These are phyloP conservation scores for Lasioglossum figueresi DNA, from an alignment of 2,888 invertebrate genomes.

Conservation along the genomic window DNA sequence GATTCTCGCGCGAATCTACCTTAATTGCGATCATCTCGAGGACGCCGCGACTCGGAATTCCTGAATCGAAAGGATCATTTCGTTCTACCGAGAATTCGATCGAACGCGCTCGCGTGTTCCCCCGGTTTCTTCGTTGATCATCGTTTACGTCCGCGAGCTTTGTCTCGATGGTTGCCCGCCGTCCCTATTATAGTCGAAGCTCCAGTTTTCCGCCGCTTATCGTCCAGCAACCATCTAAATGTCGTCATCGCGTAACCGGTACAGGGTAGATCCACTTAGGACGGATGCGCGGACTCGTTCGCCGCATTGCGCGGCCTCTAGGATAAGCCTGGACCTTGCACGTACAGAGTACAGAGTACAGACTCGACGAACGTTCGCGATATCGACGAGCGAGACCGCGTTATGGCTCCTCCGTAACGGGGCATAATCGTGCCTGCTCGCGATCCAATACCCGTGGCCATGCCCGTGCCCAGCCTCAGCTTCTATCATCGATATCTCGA, in stretches of 20 bases:
- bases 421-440: constrained; percentile 35
- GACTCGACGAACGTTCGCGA: constrained; percentile 41
- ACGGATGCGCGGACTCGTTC: constrained; percentile 54
- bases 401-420: constrained; percentile 28
- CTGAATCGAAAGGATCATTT: neutral
- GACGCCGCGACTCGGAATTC: neutral
- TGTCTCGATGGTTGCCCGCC: constrained; percentile 15
- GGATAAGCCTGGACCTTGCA: constrained; percentile 49
- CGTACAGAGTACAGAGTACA: constrained; percentile 23
- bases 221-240: constrained; percentile 70
- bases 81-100: neutral
- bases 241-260: constrained; percentile 72
- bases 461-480: constrained; percentile 1
- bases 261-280: constrained; percentile 50
- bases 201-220: constrained; percentile 64
- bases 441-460: neutral
- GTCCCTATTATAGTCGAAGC: constrained; percentile 53
- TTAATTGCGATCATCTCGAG: constrained; percentile 58
- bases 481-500: constrained; percentile 53
- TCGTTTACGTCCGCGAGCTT: constrained; percentile 24
- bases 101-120: neutral
- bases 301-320: constrained; percentile 41
- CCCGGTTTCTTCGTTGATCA: constrained; percentile 1
- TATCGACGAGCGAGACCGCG: constrained; percentile 52
- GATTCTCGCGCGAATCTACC: constrained; percentile 49